Base-by-base conservation (phyloP, 1,140 invertebrate species). In the Psilanteris sp. region DNA sequence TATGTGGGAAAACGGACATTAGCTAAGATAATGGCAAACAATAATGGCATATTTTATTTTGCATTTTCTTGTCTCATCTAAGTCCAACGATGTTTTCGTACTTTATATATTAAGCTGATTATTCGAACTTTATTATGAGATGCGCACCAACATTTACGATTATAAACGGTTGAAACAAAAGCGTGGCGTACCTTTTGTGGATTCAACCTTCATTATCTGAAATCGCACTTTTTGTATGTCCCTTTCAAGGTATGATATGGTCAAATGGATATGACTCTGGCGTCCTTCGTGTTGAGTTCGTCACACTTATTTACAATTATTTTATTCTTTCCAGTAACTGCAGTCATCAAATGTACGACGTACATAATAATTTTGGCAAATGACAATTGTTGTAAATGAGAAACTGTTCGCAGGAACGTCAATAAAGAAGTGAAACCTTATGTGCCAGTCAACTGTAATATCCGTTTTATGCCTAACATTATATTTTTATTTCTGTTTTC, bases 281-380 rank as follows among this genome's bases (percentile, higher is more conserved):
- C 52, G 44, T 59, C 66, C 54, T 70, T 70, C 52, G 36, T 9
- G 13, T 14, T 18, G 16, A 39, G 31, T 26, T 52, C 57, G 68
- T 72, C 57, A 55, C 68, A 62, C 57, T 72, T 39, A 62, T 62
- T 46, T 55, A 55, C 41, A 72, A 62, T 72, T 62, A 71, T 62
- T 72, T 55, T 50, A 71, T 71, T 71, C 55, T 71, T 71, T 46
- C 48, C 31, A 62, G 55, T 31, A 48, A 71, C 39, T 32, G 57
- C 32, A 22, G 34, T 48, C 68, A 34, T 55, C 57, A 64, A 64
- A 62, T 31, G 16, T 41, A 37, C 31, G 48, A 44, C 27, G 32
- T 10, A 29, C 37, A 26, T 37, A 61, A 52, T 52, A 52, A 50
- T 61, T 70, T 61, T 52, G 54, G 46, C 24, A 31, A 18, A 48